Percentiles rank a stretch among this genome's conserved stretches.
phyloP scores from a whole-genome alignment of 2,797 vertebrate species.

The Lepilemur ruficaudatus region DNA sequence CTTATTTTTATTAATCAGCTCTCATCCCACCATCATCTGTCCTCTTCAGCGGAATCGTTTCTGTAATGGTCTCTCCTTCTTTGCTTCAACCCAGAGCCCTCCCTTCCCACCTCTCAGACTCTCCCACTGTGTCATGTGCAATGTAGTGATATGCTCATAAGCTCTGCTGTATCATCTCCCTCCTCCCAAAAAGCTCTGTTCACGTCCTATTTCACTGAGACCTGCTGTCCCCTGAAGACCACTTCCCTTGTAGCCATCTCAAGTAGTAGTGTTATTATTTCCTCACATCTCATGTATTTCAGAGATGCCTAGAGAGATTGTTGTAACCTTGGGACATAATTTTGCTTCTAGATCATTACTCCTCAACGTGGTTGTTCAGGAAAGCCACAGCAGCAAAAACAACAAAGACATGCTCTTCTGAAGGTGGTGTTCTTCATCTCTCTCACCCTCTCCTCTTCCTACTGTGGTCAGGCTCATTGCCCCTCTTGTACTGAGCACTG shows the following conservation, averaged over 20 bases:
- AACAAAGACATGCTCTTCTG: background rate
- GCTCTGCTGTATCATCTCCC: background rate
- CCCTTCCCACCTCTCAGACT: background rate
- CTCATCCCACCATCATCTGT: background rate
- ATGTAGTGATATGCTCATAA: background rate
- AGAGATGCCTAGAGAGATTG: background rate
- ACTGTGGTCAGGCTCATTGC: background rate
- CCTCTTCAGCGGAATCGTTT: background rate
- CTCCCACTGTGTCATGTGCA: background rate
- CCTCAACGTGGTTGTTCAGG: background rate
- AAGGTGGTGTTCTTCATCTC: background rate
- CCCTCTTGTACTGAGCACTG: background rate
- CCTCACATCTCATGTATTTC: background rate
- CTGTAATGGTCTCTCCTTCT: background rate
- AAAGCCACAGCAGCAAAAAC: background rate
- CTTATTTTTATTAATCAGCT: background rate
- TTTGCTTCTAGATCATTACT: background rate
- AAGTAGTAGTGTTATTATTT: background rate
- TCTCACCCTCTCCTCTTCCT: background rate
- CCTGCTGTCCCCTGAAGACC: background rate
- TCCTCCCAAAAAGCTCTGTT: background rate
- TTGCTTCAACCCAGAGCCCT: background rate
- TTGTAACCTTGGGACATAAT: background rate
- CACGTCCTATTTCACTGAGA: background rate
- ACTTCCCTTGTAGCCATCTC: background rate